Conservation (phyloP, 1,140 invertebrate species). For the Gryllus bimaculatus region DNA sequence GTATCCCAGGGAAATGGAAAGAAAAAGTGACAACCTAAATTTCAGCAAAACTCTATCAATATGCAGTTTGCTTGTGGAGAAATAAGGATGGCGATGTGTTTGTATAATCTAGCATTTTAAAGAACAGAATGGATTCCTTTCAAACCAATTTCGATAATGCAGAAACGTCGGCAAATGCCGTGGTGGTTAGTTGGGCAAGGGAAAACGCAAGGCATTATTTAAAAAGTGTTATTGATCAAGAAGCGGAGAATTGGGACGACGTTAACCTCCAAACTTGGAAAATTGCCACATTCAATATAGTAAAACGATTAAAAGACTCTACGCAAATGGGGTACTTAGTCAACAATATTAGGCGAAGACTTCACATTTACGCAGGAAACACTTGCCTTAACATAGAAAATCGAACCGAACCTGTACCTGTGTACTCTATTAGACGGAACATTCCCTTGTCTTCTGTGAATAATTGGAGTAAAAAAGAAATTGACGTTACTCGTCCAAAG, state of each 20-base stretch:
- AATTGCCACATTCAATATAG: background rate
- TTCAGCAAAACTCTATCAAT: too few relatives aligned
- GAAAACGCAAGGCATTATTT: background rate
- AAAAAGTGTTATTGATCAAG: background rate
- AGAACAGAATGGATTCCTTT: too few relatives aligned
- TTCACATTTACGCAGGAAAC: background rate
- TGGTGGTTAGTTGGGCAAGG: background rate
- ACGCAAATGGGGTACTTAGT: background rate
- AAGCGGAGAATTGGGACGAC: background rate
- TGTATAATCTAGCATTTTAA: too few relatives aligned
- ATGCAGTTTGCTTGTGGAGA: too few relatives aligned
- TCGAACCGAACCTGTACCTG: background rate
- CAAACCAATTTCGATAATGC: too few relatives aligned
- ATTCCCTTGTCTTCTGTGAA: background rate
- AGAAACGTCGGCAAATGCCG: background rate
- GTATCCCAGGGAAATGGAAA: too few relatives aligned
- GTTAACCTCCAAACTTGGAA: background rate
- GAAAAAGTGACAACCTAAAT: too few relatives aligned
- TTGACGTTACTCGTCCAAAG: background rate
- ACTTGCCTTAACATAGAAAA: background rate
- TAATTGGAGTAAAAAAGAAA: background rate
- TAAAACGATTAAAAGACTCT: background rate
- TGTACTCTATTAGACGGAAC: background rate
- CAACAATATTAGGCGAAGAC: background rate
- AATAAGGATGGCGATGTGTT: too few relatives aligned